phyloP scores from a whole-genome alignment of 2,888 invertebrate species.

The Drosophila neotestacea region DNA sequence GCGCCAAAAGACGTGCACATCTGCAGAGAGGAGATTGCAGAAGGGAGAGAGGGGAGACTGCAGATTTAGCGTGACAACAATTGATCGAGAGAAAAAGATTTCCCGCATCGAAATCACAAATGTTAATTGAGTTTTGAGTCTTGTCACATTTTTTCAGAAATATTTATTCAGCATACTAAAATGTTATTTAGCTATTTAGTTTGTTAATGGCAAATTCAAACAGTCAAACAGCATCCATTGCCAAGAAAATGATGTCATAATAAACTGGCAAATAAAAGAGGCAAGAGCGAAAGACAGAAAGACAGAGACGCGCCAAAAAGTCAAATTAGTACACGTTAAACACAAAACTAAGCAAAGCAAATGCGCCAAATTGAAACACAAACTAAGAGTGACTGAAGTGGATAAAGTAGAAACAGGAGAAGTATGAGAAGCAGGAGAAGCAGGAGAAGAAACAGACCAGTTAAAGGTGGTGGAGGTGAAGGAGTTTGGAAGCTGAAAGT shows the following conservation, averaged over 20 bases:
- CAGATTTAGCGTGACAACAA: conserved; percentile 44
- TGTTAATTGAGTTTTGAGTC: conserved; percentile 54
- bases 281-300: conserved; percentile 22
- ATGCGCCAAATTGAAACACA: conserved; percentile 66
- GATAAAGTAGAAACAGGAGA: conserved; percentile 45
- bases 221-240: conserved; percentile 27
- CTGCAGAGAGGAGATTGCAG: not conserved
- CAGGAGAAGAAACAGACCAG: conserved; percentile 32
- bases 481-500: conserved; percentile 27
- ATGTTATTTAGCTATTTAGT: conserved; percentile 39
- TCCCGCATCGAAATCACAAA: conserved; percentile 23
- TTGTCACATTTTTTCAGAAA: conserved; percentile 13
- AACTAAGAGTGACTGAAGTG: conserved; percentile 56
- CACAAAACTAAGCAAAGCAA: conserved; percentile 63
- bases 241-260: conserved; percentile 73
- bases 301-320: conserved; percentile 57
- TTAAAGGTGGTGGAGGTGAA: conserved; percentile 6
- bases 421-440: conserved; percentile 25
- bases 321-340: conserved; percentile 70
- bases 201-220: conserved; percentile 54
- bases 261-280: conserved; percentile 53
- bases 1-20: conserved; percentile 62
- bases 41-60: not conserved
- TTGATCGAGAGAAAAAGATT: conserved; percentile 33
- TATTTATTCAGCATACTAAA: conserved; percentile 27